phyloP scores from a whole-genome alignment of 2,797 vertebrate genomes.

The Macrochelys suwanniensis region DNA sequence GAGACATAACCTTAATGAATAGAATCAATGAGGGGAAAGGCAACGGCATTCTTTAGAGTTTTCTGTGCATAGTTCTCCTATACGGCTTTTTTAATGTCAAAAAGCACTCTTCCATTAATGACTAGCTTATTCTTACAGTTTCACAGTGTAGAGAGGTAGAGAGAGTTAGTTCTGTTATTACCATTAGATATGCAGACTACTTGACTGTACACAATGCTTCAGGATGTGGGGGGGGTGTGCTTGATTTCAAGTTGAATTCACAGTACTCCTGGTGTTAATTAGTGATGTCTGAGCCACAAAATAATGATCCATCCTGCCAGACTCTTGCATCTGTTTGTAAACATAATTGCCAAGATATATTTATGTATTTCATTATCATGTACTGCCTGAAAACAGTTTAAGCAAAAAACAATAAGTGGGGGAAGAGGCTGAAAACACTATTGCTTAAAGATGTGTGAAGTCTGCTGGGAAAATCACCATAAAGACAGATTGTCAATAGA shows the following conservation, averaged over 20 bases:
- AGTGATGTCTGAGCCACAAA: slow-evolving; percentile 71
- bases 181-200: slow-evolving; percentile 9
- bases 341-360: slow-evolving; percentile 62
- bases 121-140: slow-evolving; percentile 22
- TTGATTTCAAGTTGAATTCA: slow-evolving; percentile 70
- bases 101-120: slow-evolving; percentile 4
- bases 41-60: not conserved
- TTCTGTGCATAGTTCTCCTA: not conserved
- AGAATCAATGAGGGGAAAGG: not conserved
- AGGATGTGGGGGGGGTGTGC: slow-evolving; percentile 4
- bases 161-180: not conserved
- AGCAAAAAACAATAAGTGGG: not conserved
- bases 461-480: slow-evolving; percentile 21
- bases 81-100: not conserved
- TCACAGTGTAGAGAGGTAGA: not conserved
- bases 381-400: slow-evolving; percentile 35
- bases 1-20: not conserved
- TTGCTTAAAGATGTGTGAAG: slow-evolving; percentile 17
- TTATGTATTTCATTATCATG: slow-evolving; percentile 44
- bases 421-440: not conserved
- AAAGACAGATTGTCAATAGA: not conserved
- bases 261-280: slow-evolving; percentile 71
- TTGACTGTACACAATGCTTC: slow-evolving; percentile 50
- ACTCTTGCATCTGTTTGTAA: slow-evolving; percentile 75
- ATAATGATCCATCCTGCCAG: slow-evolving; percentile 66